These are phyloP conservation scores for Drosophila birchii DNA, from an alignment of 2,888 invertebrate genomes.

Conservation along the genomic window DNA sequence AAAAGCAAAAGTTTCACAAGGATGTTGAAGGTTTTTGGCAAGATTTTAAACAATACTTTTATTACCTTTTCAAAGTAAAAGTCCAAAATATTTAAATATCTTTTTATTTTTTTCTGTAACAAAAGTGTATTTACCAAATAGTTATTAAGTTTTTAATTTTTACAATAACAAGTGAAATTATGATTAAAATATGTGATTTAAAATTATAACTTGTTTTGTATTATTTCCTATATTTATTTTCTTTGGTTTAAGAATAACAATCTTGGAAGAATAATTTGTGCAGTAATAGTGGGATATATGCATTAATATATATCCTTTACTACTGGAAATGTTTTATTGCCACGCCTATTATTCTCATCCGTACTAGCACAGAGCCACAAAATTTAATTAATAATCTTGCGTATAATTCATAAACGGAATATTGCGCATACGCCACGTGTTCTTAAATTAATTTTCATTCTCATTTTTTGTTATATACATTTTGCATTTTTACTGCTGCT, in stretches of 20 bases:
- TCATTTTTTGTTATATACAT: conserved; percentile 28
- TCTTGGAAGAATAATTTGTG: too few relatives aligned
- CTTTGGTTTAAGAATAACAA: too few relatives aligned
- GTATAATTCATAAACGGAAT: conserved; percentile 65
- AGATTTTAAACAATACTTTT: too few relatives aligned
- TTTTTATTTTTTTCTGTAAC: not conserved
- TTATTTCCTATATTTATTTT: too few relatives aligned
- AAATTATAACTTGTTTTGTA: too few relatives aligned
- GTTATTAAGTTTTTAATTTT: too few relatives aligned
- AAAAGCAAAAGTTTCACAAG: not conserved
- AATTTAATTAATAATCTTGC: conserved; percentile 50
- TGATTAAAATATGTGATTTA: too few relatives aligned
- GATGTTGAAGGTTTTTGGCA: not conserved
- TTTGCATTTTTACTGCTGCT: conserved; percentile 41
- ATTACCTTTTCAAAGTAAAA: not conserved
- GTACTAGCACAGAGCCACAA: conserved; percentile 7
- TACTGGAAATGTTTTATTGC: too few relatives aligned
- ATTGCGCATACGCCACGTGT: conserved; percentile 65
- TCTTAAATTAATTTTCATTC: conserved; percentile 59
- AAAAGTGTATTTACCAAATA: not conserved
- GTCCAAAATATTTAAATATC: not conserved
- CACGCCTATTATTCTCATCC: too few relatives aligned
- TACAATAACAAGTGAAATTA: too few relatives aligned
- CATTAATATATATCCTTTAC: too few relatives aligned
- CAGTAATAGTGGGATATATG: too few relatives aligned